These are phyloP conservation scores for Heliconius hewitsoni DNA, from an alignment of 1,140 invertebrate genomes.

Conservation along the genomic window DNA sequence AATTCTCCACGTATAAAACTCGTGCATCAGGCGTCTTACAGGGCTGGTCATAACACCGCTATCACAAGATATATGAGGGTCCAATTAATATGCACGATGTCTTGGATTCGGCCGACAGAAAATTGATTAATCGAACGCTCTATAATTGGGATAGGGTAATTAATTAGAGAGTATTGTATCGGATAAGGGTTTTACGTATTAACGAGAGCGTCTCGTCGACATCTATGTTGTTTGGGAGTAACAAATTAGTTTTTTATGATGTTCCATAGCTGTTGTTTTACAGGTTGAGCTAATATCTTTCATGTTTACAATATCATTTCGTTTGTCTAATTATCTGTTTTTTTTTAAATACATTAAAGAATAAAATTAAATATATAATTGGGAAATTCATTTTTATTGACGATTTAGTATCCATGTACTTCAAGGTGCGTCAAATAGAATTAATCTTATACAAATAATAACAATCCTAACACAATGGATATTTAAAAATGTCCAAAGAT, in stretches of 20 bases:
- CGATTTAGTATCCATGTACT: no score
- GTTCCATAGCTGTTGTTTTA: background rate
- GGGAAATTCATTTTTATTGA: no score
- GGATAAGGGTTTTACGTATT: constrained; percentile 32
- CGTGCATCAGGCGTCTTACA: constrained; percentile 32
- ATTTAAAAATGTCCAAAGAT: background rate
- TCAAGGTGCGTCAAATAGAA: background rate
- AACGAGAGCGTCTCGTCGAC: constrained; percentile 31
- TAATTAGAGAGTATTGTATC: constrained; percentile 55
- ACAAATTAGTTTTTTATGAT: constrained; percentile 2
- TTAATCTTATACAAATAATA: background rate
- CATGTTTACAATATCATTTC: background rate
- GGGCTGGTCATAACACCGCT: constrained; percentile 36
- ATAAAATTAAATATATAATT: no score
- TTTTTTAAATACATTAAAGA: no score
- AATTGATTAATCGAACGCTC: constrained; percentile 61
- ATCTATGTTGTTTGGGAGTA: constrained; percentile 16
- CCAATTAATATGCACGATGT: constrained; percentile 68
- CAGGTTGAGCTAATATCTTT: background rate
- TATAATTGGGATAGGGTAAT: constrained; percentile 66
- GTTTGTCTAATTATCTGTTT: background rate
- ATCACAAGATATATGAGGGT: constrained; percentile 55
- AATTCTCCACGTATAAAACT: constrained; percentile 26
- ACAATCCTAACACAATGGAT: background rate
- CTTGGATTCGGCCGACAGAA: constrained; percentile 53